phyloP scores from a whole-genome alignment of 2,888 invertebrate genomes.

The Trachelus troglodyta region DNA sequence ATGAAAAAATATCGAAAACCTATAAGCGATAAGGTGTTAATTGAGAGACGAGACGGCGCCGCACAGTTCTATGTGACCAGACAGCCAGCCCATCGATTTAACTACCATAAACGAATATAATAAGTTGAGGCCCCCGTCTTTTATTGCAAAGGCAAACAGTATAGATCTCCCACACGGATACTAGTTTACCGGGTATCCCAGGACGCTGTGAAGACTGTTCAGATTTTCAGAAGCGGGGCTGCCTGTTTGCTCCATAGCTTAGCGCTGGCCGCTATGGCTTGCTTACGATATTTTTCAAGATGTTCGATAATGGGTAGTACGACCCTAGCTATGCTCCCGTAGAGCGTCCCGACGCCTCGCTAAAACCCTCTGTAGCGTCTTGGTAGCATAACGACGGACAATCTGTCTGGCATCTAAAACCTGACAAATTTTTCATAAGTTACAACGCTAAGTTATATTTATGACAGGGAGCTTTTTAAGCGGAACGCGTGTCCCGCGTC shows the following conservation, averaged over 20 bases:
- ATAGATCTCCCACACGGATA: neutral
- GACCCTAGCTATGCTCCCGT: neutral
- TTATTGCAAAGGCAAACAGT: constrained; percentile 22
- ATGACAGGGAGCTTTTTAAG: constrained; percentile 39
- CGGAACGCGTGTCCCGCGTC: constrained; percentile 48
- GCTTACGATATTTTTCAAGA: constrained; percentile 23
- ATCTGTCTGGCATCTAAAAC: constrained; percentile 23
- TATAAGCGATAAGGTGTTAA: constrained; percentile 63
- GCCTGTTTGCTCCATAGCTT: constrained; percentile 21
- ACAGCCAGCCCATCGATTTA: constrained; percentile 27
- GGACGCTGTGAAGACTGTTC: neutral
- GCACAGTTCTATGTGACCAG: constrained; percentile 28
- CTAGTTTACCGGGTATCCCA: neutral
- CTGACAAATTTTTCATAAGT: constrained; percentile 52
- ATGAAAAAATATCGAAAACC: constrained; percentile 59
- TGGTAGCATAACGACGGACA: neutral
- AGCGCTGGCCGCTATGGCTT: constrained; percentile 20
- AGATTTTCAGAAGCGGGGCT: constrained; percentile 1
- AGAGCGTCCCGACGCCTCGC: neutral
- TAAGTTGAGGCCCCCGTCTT: constrained; percentile 27
- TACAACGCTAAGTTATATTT: constrained; percentile 46
- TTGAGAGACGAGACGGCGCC: constrained; percentile 60
- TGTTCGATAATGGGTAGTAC: neutral
- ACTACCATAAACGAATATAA: constrained; percentile 34
- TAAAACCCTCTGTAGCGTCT: neutral